Percentiles rank a stretch among this genome's conserved stretches.
Evolutionary conservation across 1,140 invertebrate genomes (phyloP).

Genomic region (Cherax quadricarinatus): DNA sequence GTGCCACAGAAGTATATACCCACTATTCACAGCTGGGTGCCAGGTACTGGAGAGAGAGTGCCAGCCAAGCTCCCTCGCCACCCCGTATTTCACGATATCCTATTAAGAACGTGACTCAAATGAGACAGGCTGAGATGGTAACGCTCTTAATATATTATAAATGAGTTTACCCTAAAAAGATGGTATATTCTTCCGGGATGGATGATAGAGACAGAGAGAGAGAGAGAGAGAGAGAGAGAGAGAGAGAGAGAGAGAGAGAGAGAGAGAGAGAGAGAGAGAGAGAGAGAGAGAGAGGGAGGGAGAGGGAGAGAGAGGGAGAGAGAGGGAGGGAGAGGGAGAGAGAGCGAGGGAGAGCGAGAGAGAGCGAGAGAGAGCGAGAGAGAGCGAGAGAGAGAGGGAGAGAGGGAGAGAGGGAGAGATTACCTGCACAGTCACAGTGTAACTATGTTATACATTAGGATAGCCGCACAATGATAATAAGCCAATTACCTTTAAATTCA

Average conservation of each 20-base stretch:
- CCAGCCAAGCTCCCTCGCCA: not conserved
- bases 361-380: not conserved
- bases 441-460: no score
- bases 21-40: not conserved
- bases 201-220: not conserved
- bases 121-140: conserved; percentile 15
- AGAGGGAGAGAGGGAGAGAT: not conserved
- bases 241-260: not conserved
- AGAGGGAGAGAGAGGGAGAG: not conserved
- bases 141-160: conserved; percentile 27
- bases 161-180: conserved; percentile 6
- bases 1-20: not conserved
- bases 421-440: no score
- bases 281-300: not conserved
- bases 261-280: not conserved
- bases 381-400: not conserved
- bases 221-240: not conserved
- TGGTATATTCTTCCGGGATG: not conserved
- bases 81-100: conserved; percentile 25
- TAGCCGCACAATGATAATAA: no score
- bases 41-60: not conserved
- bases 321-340: not conserved
- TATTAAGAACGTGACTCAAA: conserved; percentile 37
- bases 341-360: not conserved
- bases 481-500: no score